Conservation (phyloP, 1,140 invertebrate species). For the Coptotermes formosanus region DNA sequence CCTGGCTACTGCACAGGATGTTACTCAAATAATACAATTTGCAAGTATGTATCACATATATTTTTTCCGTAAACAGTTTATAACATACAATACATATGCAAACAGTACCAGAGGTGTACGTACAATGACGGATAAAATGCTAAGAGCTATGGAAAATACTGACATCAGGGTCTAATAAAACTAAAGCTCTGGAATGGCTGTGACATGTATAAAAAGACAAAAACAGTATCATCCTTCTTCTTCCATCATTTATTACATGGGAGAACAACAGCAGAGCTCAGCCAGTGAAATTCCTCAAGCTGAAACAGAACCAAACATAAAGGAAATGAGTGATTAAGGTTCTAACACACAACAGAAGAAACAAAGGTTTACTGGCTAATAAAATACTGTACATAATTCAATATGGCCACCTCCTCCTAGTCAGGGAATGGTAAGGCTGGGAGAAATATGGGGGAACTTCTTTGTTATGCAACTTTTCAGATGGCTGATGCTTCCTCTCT, state of each 20-base stretch:
- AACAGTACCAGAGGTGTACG: not conserved
- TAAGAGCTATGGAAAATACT: not conserved
- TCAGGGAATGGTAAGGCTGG: not conserved
- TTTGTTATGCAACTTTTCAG: not conserved
- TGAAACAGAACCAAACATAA: slow-evolving; percentile 24
- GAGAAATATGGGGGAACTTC: not conserved
- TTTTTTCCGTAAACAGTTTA: not conserved
- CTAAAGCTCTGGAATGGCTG: not conserved
- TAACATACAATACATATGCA: not conserved
- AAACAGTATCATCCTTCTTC: not conserved
- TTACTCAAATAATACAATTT: not conserved
- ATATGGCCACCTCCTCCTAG: slow-evolving; percentile 8
- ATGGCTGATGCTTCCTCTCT: not conserved
- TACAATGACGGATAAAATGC: not conserved
- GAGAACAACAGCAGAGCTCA: not conserved
- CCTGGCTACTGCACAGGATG: too few relatives aligned
- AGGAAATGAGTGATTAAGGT: slow-evolving; percentile 24
- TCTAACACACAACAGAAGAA: not conserved
- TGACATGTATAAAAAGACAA: not conserved
- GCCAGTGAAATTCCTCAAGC: slow-evolving; percentile 19
- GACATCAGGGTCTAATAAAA: not conserved
- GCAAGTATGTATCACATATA: not conserved
- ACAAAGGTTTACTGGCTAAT: not conserved
- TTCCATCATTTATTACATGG: slow-evolving; percentile 1
- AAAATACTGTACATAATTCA: not conserved